Evolutionary conservation across 2,888 invertebrate species (phyloP), one percentile per base, ranked within the genome.

Genomic region (Dyspetes luteomarginatus): DNA sequence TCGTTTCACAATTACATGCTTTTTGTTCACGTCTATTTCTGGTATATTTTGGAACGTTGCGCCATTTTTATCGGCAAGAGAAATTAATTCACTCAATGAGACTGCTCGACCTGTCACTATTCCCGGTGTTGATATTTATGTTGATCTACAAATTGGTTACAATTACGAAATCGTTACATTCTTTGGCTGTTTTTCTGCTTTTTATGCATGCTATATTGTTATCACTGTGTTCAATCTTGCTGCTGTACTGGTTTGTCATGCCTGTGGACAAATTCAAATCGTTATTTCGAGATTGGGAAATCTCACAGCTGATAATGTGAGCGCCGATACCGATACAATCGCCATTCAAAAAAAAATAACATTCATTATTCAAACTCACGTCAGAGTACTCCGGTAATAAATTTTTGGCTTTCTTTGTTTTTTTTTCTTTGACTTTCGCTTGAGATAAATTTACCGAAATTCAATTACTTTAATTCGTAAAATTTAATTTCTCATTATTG

Each of bases 241-340:
- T 0, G 85, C 84, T 3, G 56, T 82, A 3, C 84, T 86, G 3
- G 87, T 86, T 2, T 81, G 78, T 0, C 88, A 88, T 56, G 77
- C 83, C 5, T 84, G 84, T 43, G 86, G 86, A 12, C 87, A 86
- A 41, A 62, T 86, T 0, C 77, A 86, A 43, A 82, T 88, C 36
- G 64, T 84, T 12, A 73, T 73, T n/a, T 30, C 69, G 4, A 78
- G 64, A 45, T 62, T 85, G 26, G 71, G 79, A 15, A 64, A 9
- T 2, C 50, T 84, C 28, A 28, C 68, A 7, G 55, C 52, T 26
- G 4, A 7, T 50, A 48, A 52, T 5, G 26, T 30, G n/a, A 4
- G 1, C 24, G 2, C 19, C 7, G 9, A 12, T 3, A 15, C 7
- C 17, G 55, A 41, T 24, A 26, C 5, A 1, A 7, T 28, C 4